Percentiles rank a stretch among this genome's conserved stretches.
These are phyloP conservation scores for Aelia acuminata DNA, from an alignment of 2,888 invertebrate species.

Conservation along the genomic window DNA sequence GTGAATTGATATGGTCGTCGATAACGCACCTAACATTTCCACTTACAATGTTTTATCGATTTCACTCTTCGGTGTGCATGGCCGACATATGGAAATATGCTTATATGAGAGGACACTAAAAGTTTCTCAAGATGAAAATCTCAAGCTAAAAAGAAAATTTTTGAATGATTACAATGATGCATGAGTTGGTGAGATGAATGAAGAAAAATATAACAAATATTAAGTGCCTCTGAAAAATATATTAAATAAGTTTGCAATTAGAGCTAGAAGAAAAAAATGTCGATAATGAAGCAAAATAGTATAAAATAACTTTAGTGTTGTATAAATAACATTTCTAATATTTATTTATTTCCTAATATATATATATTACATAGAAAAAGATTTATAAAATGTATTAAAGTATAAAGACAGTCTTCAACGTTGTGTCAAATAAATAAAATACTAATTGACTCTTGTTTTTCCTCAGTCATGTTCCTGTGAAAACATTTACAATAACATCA, in stretches of 20 bases:
- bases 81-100: slow-evolving; percentile 85
- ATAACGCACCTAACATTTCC: slow-evolving; percentile 82
- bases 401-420: slow-evolving; percentile 26
- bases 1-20: slow-evolving; percentile 80
- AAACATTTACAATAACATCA: slow-evolving; percentile 15
- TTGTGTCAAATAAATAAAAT: slow-evolving; percentile 34
- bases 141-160: not conserved
- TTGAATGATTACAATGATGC: not conserved
- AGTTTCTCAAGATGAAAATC: not conserved
- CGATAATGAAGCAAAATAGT: slow-evolving; percentile 33
- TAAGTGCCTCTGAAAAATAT: slow-evolving; percentile 18
- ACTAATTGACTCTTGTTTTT: slow-evolving; percentile 49
- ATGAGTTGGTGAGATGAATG: slow-evolving; percentile 2
- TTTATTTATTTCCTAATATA: slow-evolving; percentile 48
- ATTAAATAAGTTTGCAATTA: slow-evolving; percentile 2
- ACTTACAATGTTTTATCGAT: slow-evolving; percentile 83
- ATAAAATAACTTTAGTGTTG: slow-evolving; percentile 23
- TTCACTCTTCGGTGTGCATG: slow-evolving; percentile 84
- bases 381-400: slow-evolving; percentile 41
- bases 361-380: slow-evolving; percentile 51
- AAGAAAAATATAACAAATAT: not conserved
- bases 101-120: slow-evolving; percentile 71
- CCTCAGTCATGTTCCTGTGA: slow-evolving; percentile 52
- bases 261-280: not conserved
- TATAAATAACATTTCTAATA: not conserved